Evolutionary conservation across 2,113 vertebrate genomes (phyloP), one percentile per base, ranked within the genome.

Genomic region (Aegotheles bennettii): DNA sequence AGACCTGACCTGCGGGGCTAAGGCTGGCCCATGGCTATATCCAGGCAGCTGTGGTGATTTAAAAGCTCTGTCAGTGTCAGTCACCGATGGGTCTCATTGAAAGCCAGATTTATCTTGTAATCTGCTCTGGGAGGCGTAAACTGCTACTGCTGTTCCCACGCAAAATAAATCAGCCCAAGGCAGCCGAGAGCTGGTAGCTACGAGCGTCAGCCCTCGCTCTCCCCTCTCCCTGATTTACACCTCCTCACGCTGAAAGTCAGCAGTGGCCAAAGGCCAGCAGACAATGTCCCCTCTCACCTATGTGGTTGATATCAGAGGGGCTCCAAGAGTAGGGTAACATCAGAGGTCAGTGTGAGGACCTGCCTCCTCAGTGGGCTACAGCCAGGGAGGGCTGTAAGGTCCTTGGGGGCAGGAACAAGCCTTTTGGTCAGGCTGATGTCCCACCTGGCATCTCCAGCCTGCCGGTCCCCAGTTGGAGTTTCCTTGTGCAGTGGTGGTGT

Each of bases 91-190:
- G 86, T 89, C 88, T 81, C 50, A 26, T 68, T 90, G 94, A 96
- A 94, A 86, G 85, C 88, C 94, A 96, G 90, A 96, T 95, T 96
- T 97, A 96, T 95, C 90, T 92, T 84, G 86, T 94, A 94, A 95
- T 96, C 94, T 95, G 86, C 86, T 68, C 92, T 48, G 42, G 94
- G 35, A 96, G 79, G 79, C 35, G 3, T 93, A 90, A 95, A 93
- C 79, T 80, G 87, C 90, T 94, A 83, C 85, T 74, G 85, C 90
- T 90, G 87, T 79, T 93, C 93, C 91, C 73, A 93, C 56, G 10
- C 71, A 73, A 94, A 95, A 94, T 96, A 94, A 97, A 95, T 96
- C 96, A 95, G 63, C 82, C 82, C 83, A 65, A 23, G 6, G 0
- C 91, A 61, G 81, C 35, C 10, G 0, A 9, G 73, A 84, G 47